These are phyloP conservation scores for Riparia riparia DNA, from an alignment of 2,113 vertebrate genomes.

Conservation along the genomic window DNA sequence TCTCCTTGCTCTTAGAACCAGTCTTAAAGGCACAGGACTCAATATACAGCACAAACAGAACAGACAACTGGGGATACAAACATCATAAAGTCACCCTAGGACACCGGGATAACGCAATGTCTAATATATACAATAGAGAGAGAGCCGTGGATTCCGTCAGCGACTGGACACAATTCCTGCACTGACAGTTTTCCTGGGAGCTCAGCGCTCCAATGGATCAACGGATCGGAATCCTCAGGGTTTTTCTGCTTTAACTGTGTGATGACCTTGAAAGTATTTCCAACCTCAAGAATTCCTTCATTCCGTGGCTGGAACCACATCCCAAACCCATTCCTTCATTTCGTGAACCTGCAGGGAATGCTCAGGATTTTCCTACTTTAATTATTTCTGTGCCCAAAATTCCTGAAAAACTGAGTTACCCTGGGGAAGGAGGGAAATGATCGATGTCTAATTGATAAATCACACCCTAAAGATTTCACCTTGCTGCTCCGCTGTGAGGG, in stretches of 20 bases:
- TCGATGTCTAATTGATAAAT: not conserved
- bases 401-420: not conserved
- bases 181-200: not conserved
- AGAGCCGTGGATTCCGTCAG: not conserved
- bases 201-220: not conserved
- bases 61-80: no score
- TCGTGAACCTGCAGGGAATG: no score
- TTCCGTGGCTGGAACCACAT: no score
- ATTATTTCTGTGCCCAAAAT: not conserved
- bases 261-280: no score
- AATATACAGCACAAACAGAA: no score
- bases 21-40: no score
- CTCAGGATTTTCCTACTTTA: no score
- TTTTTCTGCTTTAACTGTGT: not conserved
- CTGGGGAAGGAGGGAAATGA: fast-evolving
- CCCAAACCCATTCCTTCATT: no score
- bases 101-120: fast-evolving
- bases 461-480: not conserved
- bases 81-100: no score
- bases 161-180: not conserved
- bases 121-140: fast-evolving
- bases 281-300: no score
- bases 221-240: fast-evolving
- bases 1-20: no score
- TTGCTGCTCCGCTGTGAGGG: not conserved